Evolutionary conservation across 53 echinoderm and acorn worm genomes (phyloP).

Genomic region (Patiria pectinifera): DNA sequence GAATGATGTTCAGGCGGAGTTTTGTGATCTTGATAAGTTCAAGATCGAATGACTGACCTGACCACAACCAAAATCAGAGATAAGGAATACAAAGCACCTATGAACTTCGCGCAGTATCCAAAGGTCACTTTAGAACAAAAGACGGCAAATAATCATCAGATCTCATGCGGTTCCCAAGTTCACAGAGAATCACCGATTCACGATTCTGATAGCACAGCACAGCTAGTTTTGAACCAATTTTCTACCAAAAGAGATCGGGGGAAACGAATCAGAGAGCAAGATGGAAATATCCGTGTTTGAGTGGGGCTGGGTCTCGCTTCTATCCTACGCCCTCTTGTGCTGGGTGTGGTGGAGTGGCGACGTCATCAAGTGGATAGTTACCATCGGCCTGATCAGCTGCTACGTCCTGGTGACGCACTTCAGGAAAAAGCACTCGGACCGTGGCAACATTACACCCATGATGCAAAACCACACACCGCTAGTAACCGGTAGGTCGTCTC

Average conservation of each 20-base stretch:
- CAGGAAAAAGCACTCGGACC: neutral
- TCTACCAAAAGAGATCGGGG: neutral
- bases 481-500: constrained; percentile 18
- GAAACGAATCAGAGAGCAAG: no score
- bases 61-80: neutral
- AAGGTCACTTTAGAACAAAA: neutral
- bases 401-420: neutral
- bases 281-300: constrained; percentile 22
- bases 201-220: neutral
- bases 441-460: neutral
- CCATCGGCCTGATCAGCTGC: neutral
- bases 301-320: constrained; percentile 37
- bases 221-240: neutral
- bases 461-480: constrained; percentile 20
- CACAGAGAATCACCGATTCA: neutral
- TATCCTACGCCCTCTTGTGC: constrained; percentile 27
- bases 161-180: neutral
- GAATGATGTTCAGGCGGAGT: neutral
- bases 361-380: constrained; percentile 14
- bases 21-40: neutral
- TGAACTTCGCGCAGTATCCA: neutral
- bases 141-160: neutral
- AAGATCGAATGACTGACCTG: neutral
- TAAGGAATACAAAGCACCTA: neutral
- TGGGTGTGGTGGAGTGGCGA: constrained; percentile 46